phyloP scores from a whole-genome alignment of 1,140 invertebrate genomes.

The Arctopsyche grandis region DNA sequence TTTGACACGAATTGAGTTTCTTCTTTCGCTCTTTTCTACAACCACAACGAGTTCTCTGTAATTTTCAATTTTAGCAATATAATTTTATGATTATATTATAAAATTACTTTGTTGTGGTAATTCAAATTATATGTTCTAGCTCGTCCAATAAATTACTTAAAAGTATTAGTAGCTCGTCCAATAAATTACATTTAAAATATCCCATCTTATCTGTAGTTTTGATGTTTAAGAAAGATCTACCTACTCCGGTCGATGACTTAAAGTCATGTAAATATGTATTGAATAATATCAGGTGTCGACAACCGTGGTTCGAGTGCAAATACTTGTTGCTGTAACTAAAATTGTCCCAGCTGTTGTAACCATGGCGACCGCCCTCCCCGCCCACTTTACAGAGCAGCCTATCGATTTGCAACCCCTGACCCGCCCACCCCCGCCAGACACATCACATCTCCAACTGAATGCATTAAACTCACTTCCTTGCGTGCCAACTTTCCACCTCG shows the following conservation, averaged over 20 bases:
- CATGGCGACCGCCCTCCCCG: slow-evolving; percentile 36
- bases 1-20: too few species aligned
- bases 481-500: background rate
- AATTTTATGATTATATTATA: too few species aligned
- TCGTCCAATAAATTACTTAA: too few species aligned
- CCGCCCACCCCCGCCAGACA: slow-evolving; percentile 41
- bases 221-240: too few species aligned
- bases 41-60: too few species aligned
- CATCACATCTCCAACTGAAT: slow-evolving; percentile 38
- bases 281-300: background rate
- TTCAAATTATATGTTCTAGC: too few species aligned
- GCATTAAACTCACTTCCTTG: slow-evolving; percentile 36
- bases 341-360: slow-evolving; percentile 31
- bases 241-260: background rate
- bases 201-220: too few species aligned
- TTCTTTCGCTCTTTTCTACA: too few species aligned
- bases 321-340: slow-evolving; percentile 34
- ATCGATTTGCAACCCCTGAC: slow-evolving; percentile 47
- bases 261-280: background rate
- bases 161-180: too few species aligned
- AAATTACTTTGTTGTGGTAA: too few species aligned
- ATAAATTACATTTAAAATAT: too few species aligned
- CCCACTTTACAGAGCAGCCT: slow-evolving; percentile 19
- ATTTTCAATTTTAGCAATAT: too few species aligned
- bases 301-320: background rate